phyloP scores from a whole-genome alignment of 2,113 vertebrate genomes.

The Dicentrarchus labrax region DNA sequence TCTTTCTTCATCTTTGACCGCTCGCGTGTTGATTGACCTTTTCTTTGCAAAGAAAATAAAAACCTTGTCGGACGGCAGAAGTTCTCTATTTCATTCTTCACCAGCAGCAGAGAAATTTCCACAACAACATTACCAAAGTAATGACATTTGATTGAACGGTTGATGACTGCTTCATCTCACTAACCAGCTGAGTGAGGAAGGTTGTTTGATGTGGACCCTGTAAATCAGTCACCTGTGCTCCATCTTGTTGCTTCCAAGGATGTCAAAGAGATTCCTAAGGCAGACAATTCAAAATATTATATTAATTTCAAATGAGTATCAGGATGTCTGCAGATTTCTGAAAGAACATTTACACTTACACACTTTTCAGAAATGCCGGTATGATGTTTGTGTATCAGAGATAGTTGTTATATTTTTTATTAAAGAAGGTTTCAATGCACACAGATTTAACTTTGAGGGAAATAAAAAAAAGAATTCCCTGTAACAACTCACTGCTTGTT shows the following conservation, averaged over 20 bases:
- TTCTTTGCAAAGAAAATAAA: too few relatives aligned
- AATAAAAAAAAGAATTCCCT: too few relatives aligned
- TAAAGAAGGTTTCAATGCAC: background rate
- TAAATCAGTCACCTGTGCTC: background rate
- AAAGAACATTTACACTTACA: background rate
- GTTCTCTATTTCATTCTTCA: too few relatives aligned
- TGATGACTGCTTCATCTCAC: background rate
- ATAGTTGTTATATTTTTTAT: background rate
- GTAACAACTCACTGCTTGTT: too few relatives aligned
- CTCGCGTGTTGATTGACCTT: too few relatives aligned
- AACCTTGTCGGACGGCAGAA: too few relatives aligned
- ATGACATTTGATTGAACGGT: background rate
- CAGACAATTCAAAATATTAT: slow-evolving; percentile 7
- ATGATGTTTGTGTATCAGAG: background rate
- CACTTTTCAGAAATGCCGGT: too few relatives aligned
- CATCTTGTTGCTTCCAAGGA: background rate
- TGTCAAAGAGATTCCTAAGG: background rate
- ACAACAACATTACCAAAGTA: background rate
- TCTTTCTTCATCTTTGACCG: too few relatives aligned
- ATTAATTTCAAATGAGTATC: background rate
- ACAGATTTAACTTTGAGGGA: too few relatives aligned
- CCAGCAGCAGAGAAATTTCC: too few relatives aligned
- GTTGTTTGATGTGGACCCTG: accelerated
- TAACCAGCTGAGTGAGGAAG: background rate
- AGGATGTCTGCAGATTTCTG: background rate